These are phyloP conservation scores for Buceros bicornis DNA, from an alignment of 2,797 vertebrate genomes.

Conservation along the genomic window DNA sequence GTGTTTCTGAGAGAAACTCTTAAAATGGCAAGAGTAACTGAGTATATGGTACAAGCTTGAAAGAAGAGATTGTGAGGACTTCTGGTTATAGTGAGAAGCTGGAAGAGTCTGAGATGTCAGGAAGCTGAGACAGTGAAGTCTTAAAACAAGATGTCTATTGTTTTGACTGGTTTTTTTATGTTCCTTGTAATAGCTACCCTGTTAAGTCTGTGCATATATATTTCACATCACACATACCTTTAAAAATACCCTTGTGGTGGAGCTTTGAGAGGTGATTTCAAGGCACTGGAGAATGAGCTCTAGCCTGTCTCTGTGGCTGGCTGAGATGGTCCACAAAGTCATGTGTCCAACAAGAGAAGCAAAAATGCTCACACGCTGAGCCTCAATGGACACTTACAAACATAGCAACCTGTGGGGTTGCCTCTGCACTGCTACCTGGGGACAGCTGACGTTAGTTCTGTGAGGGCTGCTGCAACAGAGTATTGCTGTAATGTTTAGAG, in stretches of 20 bases:
- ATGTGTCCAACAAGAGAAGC: fast-evolving
- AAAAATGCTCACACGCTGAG: not conserved
- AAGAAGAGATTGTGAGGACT: not conserved
- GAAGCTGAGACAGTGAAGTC: not conserved
- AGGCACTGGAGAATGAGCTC: not conserved
- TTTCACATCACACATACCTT: not conserved
- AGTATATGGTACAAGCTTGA: not conserved
- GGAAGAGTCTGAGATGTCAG: not conserved
- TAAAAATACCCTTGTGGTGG: not conserved
- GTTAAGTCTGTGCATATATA: not conserved
- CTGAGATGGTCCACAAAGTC: not conserved
- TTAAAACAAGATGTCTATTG: not conserved
- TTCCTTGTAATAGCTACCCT: not conserved
- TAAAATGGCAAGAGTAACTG: not conserved
- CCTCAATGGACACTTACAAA: not conserved
- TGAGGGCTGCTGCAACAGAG: not conserved
- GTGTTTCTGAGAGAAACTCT: not conserved
- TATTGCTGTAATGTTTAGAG: not conserved
- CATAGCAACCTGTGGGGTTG: fast-evolving
- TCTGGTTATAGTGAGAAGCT: not conserved
- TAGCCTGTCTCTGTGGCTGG: not conserved
- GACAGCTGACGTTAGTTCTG: not conserved
- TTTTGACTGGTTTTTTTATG: not conserved
- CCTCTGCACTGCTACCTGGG: not conserved
- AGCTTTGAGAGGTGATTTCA: not conserved